Evolutionary conservation across 2,113 vertebrate species (phyloP), one percentile per base, ranked within the genome.

Genomic region (Bubalus kerabau): DNA sequence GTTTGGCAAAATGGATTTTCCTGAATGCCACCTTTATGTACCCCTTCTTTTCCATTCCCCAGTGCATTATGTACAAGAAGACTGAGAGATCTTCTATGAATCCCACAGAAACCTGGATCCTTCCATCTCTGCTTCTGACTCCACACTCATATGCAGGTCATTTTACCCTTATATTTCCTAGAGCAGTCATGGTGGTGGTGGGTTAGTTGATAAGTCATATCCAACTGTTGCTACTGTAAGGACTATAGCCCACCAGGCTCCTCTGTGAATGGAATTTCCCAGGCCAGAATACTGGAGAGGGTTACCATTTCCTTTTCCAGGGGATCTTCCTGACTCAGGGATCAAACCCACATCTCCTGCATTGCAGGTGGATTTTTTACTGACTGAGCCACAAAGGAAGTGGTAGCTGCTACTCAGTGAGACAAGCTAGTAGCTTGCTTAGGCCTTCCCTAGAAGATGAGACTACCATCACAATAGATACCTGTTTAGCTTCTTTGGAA

Each of bases 1-100:
- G 80, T 97, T 97, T 96, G 64, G 93, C 24, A 96, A 96, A 97
- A 95, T 86, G 87, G 74, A 76, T 92, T 98, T 97, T 89, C 86
- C 57, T 87, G 60, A 90, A 93, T 95, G 78, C 87, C 43, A 90
- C 97, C 94, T 97, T 64, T 50, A 59, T 1, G 2, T 19, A 7
- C 56, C 16, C 81, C 40, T 82, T 80, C 74, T 13, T 30, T 87
- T 86, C 48, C 14, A 80, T 32, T 48, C 28, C 19, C 26, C 26
- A 54, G 6, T 52, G 19, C 12, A 21, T 82, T 91, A 56, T n/a
- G 78, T 59, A 46, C 90, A 91, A 93, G 36, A 94, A 50, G 23
- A 88, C 80, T 12, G 19, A 16, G 87, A 71, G 32, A 50, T 57
- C 78, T 48, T 64, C 64, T 86, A 90, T 90, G 36, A 86, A 74